Conservation (phyloP, 2,888 invertebrate species). For the Beris chalybata region DNA sequence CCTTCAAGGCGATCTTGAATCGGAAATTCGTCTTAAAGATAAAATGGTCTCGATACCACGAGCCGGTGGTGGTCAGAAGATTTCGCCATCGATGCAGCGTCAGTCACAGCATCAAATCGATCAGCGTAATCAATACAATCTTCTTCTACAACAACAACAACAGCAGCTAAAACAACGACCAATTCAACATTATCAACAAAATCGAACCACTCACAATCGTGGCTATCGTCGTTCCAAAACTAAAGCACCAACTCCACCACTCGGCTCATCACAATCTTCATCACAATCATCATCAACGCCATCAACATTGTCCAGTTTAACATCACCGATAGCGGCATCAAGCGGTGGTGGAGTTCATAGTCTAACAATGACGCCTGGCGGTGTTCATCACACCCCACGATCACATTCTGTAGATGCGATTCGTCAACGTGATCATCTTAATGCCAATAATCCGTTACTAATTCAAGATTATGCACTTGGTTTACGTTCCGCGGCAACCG, state of each 20-base stretch:
- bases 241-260: constrained; percentile 48
- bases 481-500: constrained; percentile 16
- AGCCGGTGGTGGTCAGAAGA: constrained; percentile 37
- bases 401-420: constrained; percentile 56
- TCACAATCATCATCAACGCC: constrained; percentile 31
- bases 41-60: constrained; percentile 41
- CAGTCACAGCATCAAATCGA: constrained; percentile 14
- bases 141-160: constrained; percentile 17
- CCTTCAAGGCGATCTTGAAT: constrained; percentile 38
- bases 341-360: constrained; percentile 9
- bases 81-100: constrained; percentile 12
- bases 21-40: constrained; percentile 38
- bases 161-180: constrained; percentile 18
- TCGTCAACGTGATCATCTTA: constrained; percentile 46
- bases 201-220: constrained; percentile 41
- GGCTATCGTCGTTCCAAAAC: constrained; percentile 51
- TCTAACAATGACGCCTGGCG: neutral
- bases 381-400: constrained; percentile 39
- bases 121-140: constrained; percentile 8
- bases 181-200: constrained; percentile 40
- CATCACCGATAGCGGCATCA: constrained; percentile 42
- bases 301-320: constrained; percentile 35
- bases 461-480: constrained; percentile 40
- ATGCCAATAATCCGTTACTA: constrained; percentile 46
- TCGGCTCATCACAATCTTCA: constrained; percentile 34